Percentiles rank a stretch among this genome's conserved stretches.
These are phyloP conservation scores for Amazona finschi DNA, from an alignment of 2,797 vertebrate species.

Conservation along the genomic window DNA sequence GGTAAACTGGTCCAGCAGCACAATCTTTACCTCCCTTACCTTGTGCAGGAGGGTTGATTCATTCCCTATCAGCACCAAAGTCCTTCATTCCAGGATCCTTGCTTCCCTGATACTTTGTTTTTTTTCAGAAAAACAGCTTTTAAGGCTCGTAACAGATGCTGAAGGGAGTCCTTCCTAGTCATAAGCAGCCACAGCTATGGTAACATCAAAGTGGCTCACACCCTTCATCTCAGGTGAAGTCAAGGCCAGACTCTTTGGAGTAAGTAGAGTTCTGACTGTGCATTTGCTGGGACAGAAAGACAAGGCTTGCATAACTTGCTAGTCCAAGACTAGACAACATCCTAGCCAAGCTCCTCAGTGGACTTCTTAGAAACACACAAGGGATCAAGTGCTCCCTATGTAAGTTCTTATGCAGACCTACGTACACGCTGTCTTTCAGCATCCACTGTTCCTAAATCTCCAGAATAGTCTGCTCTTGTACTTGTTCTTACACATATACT, in stretches of 20 bases:
- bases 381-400: accelerated
- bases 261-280: not conserved
- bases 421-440: not conserved
- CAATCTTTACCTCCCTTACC: not conserved
- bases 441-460: not conserved
- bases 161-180: not conserved
- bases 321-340: not conserved
- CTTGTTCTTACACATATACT: not conserved
- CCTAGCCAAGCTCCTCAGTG: not conserved
- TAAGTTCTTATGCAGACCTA: not conserved
- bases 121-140: not conserved
- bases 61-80: not conserved
- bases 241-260: not conserved
- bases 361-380: not conserved
- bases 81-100: not conserved
- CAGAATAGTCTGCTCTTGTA: not conserved
- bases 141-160: not conserved
- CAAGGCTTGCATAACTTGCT: not conserved
- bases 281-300: not conserved
- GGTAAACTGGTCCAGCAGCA: not conserved
- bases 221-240: not conserved
- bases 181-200: not conserved
- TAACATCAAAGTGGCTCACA: not conserved
- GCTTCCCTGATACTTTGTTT: not conserved
- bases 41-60: not conserved